phyloP scores from a whole-genome alignment of 2,113 vertebrate species.

The Ancistrus triradiatus region DNA sequence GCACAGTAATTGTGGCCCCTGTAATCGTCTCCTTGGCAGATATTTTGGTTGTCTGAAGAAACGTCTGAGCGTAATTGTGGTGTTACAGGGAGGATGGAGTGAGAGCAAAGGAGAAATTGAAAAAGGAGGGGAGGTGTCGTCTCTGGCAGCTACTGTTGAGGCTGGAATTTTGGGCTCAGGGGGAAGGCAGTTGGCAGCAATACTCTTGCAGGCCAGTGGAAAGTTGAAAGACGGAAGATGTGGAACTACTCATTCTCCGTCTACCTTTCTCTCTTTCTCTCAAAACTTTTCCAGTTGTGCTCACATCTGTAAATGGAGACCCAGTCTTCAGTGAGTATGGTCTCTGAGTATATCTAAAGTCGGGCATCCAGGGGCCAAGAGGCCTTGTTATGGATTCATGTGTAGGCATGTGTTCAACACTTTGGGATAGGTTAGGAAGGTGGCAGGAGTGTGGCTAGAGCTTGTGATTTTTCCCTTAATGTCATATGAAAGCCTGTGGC shows the following conservation, averaged over 20 bases:
- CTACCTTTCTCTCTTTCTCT: slow-evolving; percentile 3
- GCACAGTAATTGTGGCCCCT: slow-evolving; percentile 48
- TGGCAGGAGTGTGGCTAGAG: not conserved
- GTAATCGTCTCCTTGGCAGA: slow-evolving; percentile 55
- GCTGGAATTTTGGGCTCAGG: slow-evolving; percentile 48
- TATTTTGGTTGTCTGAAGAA: slow-evolving; percentile 47
- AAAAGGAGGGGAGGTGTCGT: slow-evolving; percentile 27
- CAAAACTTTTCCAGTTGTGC: slow-evolving; percentile 10
- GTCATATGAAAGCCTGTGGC: slow-evolving; percentile 16
- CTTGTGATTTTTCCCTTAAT: slow-evolving; percentile 14
- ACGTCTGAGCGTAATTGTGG: slow-evolving; percentile 55
- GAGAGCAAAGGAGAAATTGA: slow-evolving; percentile 11
- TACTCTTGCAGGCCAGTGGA: slow-evolving; percentile 38
- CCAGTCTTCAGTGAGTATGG: slow-evolving; percentile 6
- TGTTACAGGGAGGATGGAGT: slow-evolving; percentile 37
- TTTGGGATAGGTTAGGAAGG: not conserved
- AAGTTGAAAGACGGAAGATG: slow-evolving; percentile 8
- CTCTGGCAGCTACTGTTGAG: slow-evolving; percentile 39
- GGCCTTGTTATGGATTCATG: slow-evolving; percentile 3
- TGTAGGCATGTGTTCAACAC: not conserved
- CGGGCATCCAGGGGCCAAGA: not conserved
- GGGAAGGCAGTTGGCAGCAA: slow-evolving; percentile 26
- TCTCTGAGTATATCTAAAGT: slow-evolving; percentile 28
- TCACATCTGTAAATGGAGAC: slow-evolving; percentile 12
- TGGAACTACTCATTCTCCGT: no score